These are phyloP conservation scores for Scaptomyza reducta DNA, from an alignment of 2,888 invertebrate species.

Conservation along the genomic window DNA sequence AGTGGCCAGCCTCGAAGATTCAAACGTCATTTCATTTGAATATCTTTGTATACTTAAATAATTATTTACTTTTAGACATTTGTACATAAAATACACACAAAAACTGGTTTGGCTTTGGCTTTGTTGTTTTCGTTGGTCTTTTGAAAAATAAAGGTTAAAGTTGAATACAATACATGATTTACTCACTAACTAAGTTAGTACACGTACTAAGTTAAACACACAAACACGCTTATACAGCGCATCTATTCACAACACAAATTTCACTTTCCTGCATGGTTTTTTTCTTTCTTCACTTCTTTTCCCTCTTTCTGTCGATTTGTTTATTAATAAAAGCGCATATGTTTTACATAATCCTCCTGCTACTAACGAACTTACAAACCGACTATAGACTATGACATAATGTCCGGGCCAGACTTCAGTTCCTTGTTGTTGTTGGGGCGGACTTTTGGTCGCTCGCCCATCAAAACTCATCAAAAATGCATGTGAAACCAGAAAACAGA, in stretches of 20 bases:
- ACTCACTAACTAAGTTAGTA: conserved; percentile 21
- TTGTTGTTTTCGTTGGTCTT: conserved; percentile 27
- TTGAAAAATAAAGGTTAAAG: conserved; percentile 58
- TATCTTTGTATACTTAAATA: conserved; percentile 16
- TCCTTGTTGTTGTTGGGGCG: conserved; percentile 63
- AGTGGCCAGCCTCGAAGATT: conserved; percentile 52
- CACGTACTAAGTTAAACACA: conserved; percentile 48
- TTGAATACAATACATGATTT: conserved; percentile 33
- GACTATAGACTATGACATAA: conserved; percentile 59
- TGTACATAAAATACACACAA: conserved; percentile 34
- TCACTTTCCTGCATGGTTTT: conserved; percentile 54
- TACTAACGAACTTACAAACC: conserved; percentile 17
- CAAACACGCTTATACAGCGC: conserved; percentile 8
- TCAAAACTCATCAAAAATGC: conserved; percentile 42
- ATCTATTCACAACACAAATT: conserved; percentile 56
- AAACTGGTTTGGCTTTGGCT: conserved; percentile 1
- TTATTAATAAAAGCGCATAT: conserved; percentile 72
- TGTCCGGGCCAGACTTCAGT: conserved; percentile 65
- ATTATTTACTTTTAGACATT: conserved; percentile 15
- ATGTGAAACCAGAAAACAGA: conserved; percentile 46
- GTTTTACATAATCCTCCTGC: conserved; percentile 71
- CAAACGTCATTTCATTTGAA: conserved; percentile 45
- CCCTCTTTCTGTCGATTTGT: conserved; percentile 49
- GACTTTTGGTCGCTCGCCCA: conserved; percentile 49
- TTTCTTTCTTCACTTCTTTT: conserved; percentile 7